Percentiles rank a stretch among this genome's conserved stretches.
These are phyloP conservation scores for Temnothorax nylanderi DNA, from an alignment of 1,140 invertebrate species.

Conservation along the genomic window DNA sequence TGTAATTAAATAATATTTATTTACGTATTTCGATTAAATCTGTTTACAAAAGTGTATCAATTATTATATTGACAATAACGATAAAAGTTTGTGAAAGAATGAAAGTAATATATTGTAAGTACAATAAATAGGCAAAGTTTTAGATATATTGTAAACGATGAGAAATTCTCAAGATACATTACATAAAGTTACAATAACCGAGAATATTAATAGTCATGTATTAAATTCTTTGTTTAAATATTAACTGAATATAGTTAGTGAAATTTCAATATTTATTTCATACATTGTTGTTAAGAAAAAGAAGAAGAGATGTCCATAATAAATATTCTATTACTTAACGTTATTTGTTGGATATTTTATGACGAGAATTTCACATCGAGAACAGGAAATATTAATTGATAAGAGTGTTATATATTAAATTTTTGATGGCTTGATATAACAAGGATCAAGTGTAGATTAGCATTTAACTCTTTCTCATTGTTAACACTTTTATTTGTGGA, in stretches of 20 bases:
- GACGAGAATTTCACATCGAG: conserved; percentile 46
- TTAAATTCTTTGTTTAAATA: conserved; percentile 1
- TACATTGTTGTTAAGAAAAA: background rate
- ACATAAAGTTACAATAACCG: background rate
- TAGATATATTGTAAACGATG: conserved; percentile 16
- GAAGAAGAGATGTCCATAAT: background rate
- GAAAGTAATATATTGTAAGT: conserved; percentile 80
- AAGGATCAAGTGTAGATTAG: conserved; percentile 34
- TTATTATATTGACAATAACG: conserved; percentile 83
- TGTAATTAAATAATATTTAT: conserved; percentile 54
- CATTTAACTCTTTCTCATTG: conserved; percentile 29
- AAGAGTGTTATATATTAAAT: conserved; percentile 53
- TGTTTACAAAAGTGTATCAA: conserved; percentile 75
- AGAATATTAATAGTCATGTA: background rate
- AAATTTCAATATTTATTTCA: conserved; percentile 3
- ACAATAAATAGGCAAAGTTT: conserved; percentile 76
- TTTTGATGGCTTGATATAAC: conserved; percentile 59
- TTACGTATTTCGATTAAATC: conserved; percentile 35
- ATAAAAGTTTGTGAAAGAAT: conserved; percentile 71
- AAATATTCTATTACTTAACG: background rate
- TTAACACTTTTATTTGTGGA: conserved; percentile 51
- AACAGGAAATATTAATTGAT: conserved; percentile 26
- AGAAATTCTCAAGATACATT: conserved; percentile 33
- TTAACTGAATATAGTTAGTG: background rate
- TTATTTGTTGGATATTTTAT: conserved; percentile 12